Percentiles rank a stretch among this genome's conserved stretches.
Evolutionary conservation across 1,140 invertebrate genomes (phyloP).

Genomic region (Bombus affinis): DNA sequence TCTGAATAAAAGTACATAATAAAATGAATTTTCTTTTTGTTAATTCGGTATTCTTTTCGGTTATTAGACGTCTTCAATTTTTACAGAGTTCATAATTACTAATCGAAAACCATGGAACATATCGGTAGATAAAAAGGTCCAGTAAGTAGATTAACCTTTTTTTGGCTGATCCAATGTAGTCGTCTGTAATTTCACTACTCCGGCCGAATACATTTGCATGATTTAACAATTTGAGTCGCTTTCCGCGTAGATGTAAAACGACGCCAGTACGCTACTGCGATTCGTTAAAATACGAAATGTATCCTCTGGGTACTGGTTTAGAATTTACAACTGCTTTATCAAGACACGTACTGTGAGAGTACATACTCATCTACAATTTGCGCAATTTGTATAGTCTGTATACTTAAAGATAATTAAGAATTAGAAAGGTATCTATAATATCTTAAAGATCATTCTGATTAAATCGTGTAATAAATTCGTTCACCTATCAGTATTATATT

Average conservation of each 20-base stretch:
- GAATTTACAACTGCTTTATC: neutral
- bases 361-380: neutral
- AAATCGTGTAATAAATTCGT: no score
- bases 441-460: no score
- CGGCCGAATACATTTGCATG: slow-evolving; percentile 1
- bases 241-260: neutral
- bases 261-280: neutral
- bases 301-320: neutral
- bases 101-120: neutral
- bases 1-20: neutral
- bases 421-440: no score
- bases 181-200: neutral
- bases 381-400: neutral
- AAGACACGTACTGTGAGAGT: neutral
- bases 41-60: no score
- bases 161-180: neutral
- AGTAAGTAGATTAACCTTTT: neutral
- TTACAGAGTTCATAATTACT: neutral
- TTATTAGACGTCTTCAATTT: neutral
- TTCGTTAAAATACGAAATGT: slow-evolving; percentile 6
- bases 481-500: no score
- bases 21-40: neutral
- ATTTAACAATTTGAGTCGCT: neutral
- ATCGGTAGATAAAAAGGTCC: neutral
- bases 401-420: neutral